Percentiles rank a stretch among this genome's conserved stretches.
Evolutionary conservation across 2,888 invertebrate genomes (phyloP).

Genomic region (Poecilus cupreus): DNA sequence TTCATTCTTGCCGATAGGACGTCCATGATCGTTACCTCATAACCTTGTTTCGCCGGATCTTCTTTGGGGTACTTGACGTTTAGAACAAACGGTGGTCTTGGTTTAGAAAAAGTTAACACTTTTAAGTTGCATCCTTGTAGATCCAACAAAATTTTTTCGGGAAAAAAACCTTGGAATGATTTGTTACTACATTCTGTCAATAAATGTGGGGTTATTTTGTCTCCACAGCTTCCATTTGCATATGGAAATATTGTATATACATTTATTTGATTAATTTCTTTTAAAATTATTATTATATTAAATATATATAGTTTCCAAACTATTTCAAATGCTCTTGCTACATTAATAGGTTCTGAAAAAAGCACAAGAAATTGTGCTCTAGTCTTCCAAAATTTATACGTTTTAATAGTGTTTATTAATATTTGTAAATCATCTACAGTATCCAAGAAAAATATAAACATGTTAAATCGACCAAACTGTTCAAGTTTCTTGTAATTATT

Average conservation of each 20-base stretch:
- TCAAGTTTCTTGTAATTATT: background rate
- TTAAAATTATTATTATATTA: background rate
- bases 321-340: background rate
- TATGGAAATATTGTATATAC: constrained; percentile 39
- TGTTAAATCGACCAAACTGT: background rate
- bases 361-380: constrained; percentile 8
- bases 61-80: constrained; percentile 12
- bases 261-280: background rate
- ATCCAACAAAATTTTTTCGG: constrained; percentile 22
- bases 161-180: constrained; percentile 8
- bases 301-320: constrained; percentile 4
- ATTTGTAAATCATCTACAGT: background rate
- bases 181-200: background rate
- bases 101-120: background rate
- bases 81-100: constrained; percentile 27
- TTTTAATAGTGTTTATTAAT: background rate
- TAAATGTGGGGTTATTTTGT: background rate
- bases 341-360: background rate
- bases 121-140: constrained; percentile 17
- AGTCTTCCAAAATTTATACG: background rate
- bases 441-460: constrained; percentile 1
- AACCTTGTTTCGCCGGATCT: background rate
- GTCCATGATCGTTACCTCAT: constrained; percentile 25
- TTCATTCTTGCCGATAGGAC: constrained; percentile 21
- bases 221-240: background rate